Conservation (phyloP, 2,113 vertebrate species). For the Dasyornis broadbenti region DNA sequence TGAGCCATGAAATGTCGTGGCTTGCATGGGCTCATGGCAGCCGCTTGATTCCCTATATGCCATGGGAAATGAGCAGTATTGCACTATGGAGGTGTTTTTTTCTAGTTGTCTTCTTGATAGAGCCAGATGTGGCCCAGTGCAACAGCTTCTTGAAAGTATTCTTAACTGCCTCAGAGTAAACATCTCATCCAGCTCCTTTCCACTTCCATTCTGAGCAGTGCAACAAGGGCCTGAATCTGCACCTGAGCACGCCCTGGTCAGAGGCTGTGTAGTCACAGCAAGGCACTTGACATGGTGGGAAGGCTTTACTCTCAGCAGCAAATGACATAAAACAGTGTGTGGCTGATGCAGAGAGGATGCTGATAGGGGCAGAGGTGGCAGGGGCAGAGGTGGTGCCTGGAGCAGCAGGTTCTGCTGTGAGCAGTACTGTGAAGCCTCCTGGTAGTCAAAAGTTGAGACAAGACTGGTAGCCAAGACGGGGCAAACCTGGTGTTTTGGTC, state of each 20-base stretch:
- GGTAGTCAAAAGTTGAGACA: not conserved
- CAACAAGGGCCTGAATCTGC: not conserved
- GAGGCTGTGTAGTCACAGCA: too few species aligned
- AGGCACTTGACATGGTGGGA: accelerated
- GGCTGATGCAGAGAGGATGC: not conserved
- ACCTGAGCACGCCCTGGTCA: accelerated
- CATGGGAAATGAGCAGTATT: not conserved
- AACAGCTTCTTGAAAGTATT: not conserved
- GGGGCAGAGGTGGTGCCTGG: not conserved
- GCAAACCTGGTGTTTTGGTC: not conserved
- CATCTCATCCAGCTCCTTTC: not conserved
- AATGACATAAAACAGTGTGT: accelerated
- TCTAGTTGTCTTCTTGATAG: not conserved
- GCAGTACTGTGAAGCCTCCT: not conserved
- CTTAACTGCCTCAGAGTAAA: not conserved
- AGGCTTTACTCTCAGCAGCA: accelerated
- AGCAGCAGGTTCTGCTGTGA: not conserved
- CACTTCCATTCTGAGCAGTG: not conserved
- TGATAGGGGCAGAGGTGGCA: not conserved
- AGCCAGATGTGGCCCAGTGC: not conserved
- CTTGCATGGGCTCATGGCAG: not conserved
- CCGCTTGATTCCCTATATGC: not conserved
- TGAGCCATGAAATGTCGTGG: not conserved
- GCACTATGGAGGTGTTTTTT: not conserved
- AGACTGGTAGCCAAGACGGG: not conserved